Conservation (phyloP, 2,888 invertebrate genomes). For the Eustalomyia histrio region DNA sequence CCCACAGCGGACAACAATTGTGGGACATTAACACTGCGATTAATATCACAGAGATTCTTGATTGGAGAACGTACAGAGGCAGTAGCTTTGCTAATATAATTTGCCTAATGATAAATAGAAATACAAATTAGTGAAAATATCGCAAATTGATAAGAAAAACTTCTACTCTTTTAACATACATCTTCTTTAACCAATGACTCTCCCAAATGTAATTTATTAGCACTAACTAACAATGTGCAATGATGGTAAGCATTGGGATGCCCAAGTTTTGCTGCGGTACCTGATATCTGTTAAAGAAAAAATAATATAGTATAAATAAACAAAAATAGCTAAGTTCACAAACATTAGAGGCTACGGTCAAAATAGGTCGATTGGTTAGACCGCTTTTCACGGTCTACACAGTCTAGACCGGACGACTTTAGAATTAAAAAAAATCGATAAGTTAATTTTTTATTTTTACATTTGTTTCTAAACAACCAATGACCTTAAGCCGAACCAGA, state of each 20-base stretch:
- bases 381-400: too few relatives aligned
- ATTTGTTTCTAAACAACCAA: too few relatives aligned
- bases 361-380: too few relatives aligned
- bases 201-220: conserved; percentile 87
- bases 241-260: conserved; percentile 96
- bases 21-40: conserved; percentile 85
- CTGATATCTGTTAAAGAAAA: conserved; percentile 87
- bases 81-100: conserved; percentile 92
- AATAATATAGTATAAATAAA: too few relatives aligned
- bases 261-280: conserved; percentile 96
- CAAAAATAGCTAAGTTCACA: too few relatives aligned
- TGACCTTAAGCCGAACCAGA: too few relatives aligned
- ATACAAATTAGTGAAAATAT: background rate
- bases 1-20: conserved; percentile 89
- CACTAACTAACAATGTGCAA: conserved; percentile 94
- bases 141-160: background rate
- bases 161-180: conserved; percentile 80
- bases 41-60: conserved; percentile 89
- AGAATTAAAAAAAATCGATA: too few relatives aligned
- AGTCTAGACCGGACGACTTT: too few relatives aligned
- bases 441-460: too few relatives aligned
- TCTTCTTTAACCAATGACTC: conserved; percentile 87
- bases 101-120: conserved; percentile 81
- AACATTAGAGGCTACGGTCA: too few relatives aligned
- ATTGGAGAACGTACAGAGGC: conserved; percentile 90